Evolutionary conservation across 1,140 invertebrate genomes (phyloP).

Genomic region (Cyphomyrmex costatus): DNA sequence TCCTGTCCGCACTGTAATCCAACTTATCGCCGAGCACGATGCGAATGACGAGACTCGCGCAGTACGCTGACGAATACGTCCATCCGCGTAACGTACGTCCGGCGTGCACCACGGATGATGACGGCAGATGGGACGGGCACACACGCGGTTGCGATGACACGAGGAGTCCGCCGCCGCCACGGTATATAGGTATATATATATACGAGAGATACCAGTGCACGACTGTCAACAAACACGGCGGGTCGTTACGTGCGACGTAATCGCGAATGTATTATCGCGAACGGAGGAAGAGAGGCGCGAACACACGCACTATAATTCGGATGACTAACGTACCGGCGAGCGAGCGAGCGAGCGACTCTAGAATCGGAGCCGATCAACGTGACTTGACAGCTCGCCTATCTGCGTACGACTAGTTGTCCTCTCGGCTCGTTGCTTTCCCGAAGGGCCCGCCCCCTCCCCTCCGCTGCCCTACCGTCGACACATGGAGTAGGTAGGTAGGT

Average conservation of each 20-base stretch:
- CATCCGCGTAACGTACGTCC: neutral
- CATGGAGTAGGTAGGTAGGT: conserved; percentile 68
- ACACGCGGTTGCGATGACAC: neutral
- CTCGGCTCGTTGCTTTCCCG: conserved; percentile 75
- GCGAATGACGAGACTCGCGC: neutral
- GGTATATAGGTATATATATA: too few species aligned
- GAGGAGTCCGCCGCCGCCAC: too few species aligned
- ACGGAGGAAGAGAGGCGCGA: neutral
- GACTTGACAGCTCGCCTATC: conserved; percentile 81
- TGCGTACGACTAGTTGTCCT: conserved; percentile 82
- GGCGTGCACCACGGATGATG: neutral
- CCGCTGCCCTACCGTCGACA: conserved; percentile 71
- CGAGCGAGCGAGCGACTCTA: neutral
- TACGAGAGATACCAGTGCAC: neutral
- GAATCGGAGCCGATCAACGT: conserved; percentile 27
- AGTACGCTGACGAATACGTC: conserved; percentile 4
- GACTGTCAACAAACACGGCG: conserved; percentile 37
- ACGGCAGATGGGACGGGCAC: neutral
- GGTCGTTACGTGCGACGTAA: neutral
- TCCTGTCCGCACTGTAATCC: conserved; percentile 68
- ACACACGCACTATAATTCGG: conserved; percentile 7
- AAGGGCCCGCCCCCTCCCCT: conserved; percentile 74
- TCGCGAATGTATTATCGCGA: neutral
- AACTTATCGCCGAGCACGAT: conserved; percentile 34
- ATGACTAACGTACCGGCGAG: neutral